Evolutionary conservation across 2,113 vertebrate species (phyloP), one percentile per base, ranked within the genome.

Genomic region (Felis chaus): DNA sequence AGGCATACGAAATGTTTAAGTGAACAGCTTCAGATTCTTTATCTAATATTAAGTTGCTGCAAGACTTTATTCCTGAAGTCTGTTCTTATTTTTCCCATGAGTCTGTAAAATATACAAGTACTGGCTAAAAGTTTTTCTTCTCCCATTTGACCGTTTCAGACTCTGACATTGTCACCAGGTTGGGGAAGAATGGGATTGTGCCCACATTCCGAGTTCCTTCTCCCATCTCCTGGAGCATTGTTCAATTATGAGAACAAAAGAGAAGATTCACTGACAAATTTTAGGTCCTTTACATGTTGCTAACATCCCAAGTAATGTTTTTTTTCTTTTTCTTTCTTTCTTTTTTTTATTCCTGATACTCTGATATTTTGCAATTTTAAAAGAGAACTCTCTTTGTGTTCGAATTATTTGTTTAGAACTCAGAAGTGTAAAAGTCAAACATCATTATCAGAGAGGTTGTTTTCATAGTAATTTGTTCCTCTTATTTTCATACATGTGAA

Each of bases 21-120:
- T 14, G 29, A 55, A 78, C 0, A 41, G n/a, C 31, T 31, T 96
- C 71, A 84, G 21, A 57, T 48, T 25, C 48, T 91, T 82, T 21
- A 63, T 16, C n/a, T 74, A 25, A 86, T 86, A 21, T 45, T 95
- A 93, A 96, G 33, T 12, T 78, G 57, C 50, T 80, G 13, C 5
- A 89, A 39, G 39, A 76, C 63, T 69, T 80, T 45, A 95, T 84
- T 95, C 25, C n/a, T 95, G 25, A 94, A 61, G 36, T 36, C n/a
- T 15, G 8, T 80, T 80, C 23, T 91, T 88, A 50, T 45, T 78
- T 3, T 94, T 83, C 85, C 29, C 41, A 1, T 31, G 18, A 84
- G 16, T 53, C 27, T 81, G 14, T 41, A 85, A 92, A 61, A 18
- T 66, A 41, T 39, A 36, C 3, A 82, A 3, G 4, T 61, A 61